A percentile compares a stretch with the other conserved stretches of the same genome.
Conservation (phyloP, 2,113 vertebrate species). For the Anarrhichthys ocellatus region DNA sequence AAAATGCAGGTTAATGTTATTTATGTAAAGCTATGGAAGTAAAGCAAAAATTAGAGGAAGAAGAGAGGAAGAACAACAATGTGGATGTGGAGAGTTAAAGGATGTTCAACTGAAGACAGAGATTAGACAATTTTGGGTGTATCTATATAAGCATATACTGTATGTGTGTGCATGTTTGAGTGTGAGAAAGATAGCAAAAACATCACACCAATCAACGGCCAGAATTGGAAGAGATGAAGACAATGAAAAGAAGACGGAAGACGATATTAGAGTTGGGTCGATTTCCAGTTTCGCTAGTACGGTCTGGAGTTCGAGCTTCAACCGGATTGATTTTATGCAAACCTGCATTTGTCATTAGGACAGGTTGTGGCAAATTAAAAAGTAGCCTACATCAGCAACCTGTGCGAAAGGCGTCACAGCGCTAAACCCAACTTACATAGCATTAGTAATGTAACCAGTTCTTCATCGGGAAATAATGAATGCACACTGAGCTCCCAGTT, state of each 20-base stretch:
- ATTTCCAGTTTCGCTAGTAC: neutral
- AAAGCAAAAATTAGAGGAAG: neutral
- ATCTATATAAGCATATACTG: neutral
- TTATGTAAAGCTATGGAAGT: slow-evolving; percentile 8
- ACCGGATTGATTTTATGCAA: neutral
- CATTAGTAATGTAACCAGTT: neutral
- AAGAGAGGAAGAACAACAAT: slow-evolving; percentile 2
- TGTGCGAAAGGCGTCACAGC: neutral
- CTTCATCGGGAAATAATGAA: neutral
- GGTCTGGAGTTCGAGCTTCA: neutral
- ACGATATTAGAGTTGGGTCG: neutral
- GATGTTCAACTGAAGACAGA: neutral
- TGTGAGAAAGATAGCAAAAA: neutral
- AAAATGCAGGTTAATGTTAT: slow-evolving; percentile 1
- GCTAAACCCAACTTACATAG: neutral
- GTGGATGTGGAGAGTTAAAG: slow-evolving; percentile 10
- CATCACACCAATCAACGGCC: neutral
- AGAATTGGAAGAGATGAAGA: slow-evolving; percentile 14
- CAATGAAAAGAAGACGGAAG: neutral
- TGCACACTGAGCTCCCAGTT: too few relatives aligned
- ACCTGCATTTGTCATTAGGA: neutral
- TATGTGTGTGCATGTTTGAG: neutral
- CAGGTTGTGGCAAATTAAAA: too few relatives aligned
- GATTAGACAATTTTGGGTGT: slow-evolving; percentile 5
- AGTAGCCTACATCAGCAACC: too few relatives aligned